Evolutionary conservation across 1,140 invertebrate genomes (phyloP), one percentile per base, ranked within the genome.

Genomic region (Rhagoletis pomonella): DNA sequence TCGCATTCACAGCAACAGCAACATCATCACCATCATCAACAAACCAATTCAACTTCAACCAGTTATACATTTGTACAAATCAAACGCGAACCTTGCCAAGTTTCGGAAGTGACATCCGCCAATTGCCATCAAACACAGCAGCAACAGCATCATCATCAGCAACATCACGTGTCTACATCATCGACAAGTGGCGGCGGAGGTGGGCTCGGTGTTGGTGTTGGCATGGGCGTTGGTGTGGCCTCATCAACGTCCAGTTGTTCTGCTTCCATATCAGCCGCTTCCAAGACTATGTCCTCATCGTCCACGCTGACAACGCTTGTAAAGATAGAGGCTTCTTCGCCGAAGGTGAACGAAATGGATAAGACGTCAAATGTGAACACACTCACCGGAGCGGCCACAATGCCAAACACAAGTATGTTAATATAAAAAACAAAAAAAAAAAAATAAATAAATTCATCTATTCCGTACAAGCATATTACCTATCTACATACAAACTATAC

Each of bases 81-180:
- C 9, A 95, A 95, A 90, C 94, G 95, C 64, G 95, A 95, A 90
- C 95, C 95, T 14, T 95, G 95, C 90, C 95, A 95, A 93, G 95
- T 96, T 85, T 95, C 95, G 85, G 95, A 95, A 90, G 94, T 95
- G n/a, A 95, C 94, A 14, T 95, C 95, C 47, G 95, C 95, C 86
- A 94, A 94, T 88, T 94, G 95, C 89, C 90, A 89, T 64, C 89
- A 88, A 64, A 90, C 5, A 50, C 73, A 81, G 17, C 93, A 87
- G 90, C 94, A 87, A 92, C 93, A 87, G 90, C 93, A 89, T 59
- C 89, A 88, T 39, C 88, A 89, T 39, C 90, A 90, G 3, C 86
- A 87, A 58, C 77, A 85, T 17, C 47, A 62, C 42, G 55, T 9
- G 4, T 6, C 88, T 12, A 86, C 87, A 42, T 86, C 81, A 87